A percentile compares a stretch with the other conserved stretches of the same genome.
phyloP scores from a whole-genome alignment of 1,140 invertebrate species.

The Cherax quadricarinatus region DNA sequence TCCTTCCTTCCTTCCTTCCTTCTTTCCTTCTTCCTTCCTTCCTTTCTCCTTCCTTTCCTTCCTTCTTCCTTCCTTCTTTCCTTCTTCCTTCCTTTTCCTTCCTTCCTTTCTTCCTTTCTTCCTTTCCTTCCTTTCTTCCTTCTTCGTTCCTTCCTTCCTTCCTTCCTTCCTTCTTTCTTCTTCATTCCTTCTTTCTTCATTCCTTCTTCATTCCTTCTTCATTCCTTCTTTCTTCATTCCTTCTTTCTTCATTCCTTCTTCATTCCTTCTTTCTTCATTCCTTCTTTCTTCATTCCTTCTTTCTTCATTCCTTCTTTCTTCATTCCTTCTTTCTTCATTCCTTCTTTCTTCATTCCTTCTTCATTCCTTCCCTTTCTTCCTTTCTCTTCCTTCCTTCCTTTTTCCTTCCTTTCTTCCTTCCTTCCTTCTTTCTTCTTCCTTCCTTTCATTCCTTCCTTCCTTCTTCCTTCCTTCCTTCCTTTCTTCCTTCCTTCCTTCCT shows the following conservation, averaged over 20 bases:
- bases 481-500: neutral
- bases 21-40: neutral
- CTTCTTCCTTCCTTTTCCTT: neutral
- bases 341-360: too few species aligned
- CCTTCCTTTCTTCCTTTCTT: neutral
- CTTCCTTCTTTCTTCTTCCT: too few species aligned
- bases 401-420: neutral
- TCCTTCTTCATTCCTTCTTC: too few species aligned
- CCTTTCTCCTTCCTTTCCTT: neutral
- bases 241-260: too few species aligned
- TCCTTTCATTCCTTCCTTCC: neutral
- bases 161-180: neutral
- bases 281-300: too few species aligned
- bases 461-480: neutral
- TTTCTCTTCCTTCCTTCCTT: neutral
- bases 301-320: too few species aligned
- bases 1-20: neutral
- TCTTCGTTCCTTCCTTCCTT: neutral
- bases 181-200: neutral
- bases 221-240: too few species aligned
- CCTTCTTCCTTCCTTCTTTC: neutral
- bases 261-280: too few species aligned
- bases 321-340: too few species aligned
- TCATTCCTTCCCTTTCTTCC: neutral
- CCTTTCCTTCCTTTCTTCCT: neutral